A percentile compares a stretch with the other conserved stretches of the same genome.
Conservation (phyloP, 2,888 invertebrate genomes). For the Lycophotia porphyrea region DNA sequence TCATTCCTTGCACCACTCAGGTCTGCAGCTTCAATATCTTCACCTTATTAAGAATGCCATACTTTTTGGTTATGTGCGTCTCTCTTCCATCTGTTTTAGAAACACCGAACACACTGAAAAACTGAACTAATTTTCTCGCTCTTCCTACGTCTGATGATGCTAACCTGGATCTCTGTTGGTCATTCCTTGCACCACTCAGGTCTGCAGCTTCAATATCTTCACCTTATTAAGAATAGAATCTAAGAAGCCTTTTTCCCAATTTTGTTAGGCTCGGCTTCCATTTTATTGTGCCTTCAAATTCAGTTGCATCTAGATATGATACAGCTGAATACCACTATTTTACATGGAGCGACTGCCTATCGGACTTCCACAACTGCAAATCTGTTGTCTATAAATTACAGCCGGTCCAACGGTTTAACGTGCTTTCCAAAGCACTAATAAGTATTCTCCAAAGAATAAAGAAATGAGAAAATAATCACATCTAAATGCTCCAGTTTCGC, state of each 20-base stretch:
- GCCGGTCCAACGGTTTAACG: background rate
- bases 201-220: background rate
- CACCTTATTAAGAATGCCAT: background rate
- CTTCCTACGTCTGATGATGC: background rate
- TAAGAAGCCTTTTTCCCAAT: background rate
- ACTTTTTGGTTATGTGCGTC: too few relatives aligned
- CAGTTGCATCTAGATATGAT: background rate
- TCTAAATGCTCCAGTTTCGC: constrained; percentile 15
- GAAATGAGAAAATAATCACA: constrained; percentile 2
- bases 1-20: background rate
- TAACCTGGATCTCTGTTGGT: background rate
- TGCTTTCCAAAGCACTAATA: background rate
- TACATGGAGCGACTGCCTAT: background rate
- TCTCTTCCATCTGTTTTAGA: too few relatives aligned
- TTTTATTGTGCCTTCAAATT: background rate
- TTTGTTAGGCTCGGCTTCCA: too few relatives aligned
- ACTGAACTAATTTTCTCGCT: background rate
- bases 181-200: background rate
- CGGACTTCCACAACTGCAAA: background rate
- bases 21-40: background rate
- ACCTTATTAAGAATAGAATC: background rate
- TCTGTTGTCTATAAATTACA: background rate
- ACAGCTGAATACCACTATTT: background rate
- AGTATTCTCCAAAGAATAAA: background rate
- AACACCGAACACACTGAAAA: too few relatives aligned